A percentile compares a stretch with the other conserved stretches of the same genome.
phyloP scores from a whole-genome alignment of 2,888 invertebrate species.

The Morinoia aosen region DNA sequence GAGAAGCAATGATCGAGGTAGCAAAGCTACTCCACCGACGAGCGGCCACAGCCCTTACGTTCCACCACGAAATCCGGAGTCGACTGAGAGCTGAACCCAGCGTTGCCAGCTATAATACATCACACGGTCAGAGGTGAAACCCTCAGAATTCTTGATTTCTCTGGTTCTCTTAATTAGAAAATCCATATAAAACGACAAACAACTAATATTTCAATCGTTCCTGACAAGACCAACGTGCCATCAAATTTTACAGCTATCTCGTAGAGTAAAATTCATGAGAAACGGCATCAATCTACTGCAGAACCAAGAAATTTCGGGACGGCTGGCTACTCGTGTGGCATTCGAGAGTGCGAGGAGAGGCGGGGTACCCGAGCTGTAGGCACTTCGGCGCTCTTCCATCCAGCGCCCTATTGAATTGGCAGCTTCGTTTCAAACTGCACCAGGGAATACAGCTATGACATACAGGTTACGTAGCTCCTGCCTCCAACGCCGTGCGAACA shows the following conservation, averaged over 20 bases:
- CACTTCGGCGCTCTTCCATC: background rate
- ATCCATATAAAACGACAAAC: background rate
- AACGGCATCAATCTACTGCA: background rate
- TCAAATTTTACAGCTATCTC: background rate
- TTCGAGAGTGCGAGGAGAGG: slow-evolving; percentile 9
- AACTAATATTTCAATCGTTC: background rate
- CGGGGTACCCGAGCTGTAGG: background rate
- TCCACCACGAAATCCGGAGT: background rate
- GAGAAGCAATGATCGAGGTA: background rate
- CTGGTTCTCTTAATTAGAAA: background rate
- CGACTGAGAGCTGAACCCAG: background rate
- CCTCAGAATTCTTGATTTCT: background rate
- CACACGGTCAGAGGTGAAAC: background rate
- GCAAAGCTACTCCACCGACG: background rate
- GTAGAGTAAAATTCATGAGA: background rate
- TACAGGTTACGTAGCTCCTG: background rate
- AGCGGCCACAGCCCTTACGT: background rate
- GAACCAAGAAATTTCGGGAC: background rate
- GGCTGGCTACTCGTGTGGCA: background rate
- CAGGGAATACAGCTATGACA: no score
- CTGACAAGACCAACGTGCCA: background rate
- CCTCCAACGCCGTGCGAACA: background rate
- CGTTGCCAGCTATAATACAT: background rate
- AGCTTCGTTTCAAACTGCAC: background rate
- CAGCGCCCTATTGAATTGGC: background rate